Conservation (phyloP, 2,888 invertebrate genomes). For the Dryomyza anilis region DNA sequence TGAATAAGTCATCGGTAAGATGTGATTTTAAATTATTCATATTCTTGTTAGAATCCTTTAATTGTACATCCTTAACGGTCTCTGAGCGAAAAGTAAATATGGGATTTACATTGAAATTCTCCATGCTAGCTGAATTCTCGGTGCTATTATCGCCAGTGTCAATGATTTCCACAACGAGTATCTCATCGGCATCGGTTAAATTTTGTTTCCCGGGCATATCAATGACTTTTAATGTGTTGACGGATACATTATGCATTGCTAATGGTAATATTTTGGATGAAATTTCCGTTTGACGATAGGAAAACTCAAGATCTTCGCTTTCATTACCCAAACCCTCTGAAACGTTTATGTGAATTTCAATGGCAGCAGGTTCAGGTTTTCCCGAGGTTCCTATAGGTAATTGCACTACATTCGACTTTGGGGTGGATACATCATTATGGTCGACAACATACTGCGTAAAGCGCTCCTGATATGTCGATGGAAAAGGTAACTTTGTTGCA, state of each 20-base stretch:
- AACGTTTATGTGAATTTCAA: slow-evolving; percentile 59
- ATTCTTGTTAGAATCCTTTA: slow-evolving; percentile 26
- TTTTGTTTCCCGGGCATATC: not conserved
- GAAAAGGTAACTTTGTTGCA: slow-evolving; percentile 42
- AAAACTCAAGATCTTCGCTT: slow-evolving; percentile 57
- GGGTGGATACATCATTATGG: slow-evolving; percentile 54
- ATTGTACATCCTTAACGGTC: slow-evolving; percentile 20
- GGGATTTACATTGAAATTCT: slow-evolving; percentile 44
- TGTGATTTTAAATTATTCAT: slow-evolving; percentile 31
- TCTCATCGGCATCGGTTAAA: slow-evolving; percentile 45
- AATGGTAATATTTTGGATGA: not conserved
- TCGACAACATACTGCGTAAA: slow-evolving; percentile 58
- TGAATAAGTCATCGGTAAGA: slow-evolving; percentile 53
- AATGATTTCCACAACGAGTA: slow-evolving; percentile 58
- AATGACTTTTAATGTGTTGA: not conserved
- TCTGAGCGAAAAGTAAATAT: slow-evolving; percentile 46
- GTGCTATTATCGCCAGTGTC: slow-evolving; percentile 50
- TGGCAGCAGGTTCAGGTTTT: slow-evolving; percentile 56
- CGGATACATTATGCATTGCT: not conserved
- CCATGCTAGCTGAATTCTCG: slow-evolving; percentile 41
- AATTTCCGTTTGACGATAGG: slow-evolving; percentile 50
- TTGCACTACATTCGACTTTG: slow-evolving; percentile 42
- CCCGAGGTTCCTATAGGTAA: slow-evolving; percentile 39
- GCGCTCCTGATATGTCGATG: slow-evolving; percentile 44
- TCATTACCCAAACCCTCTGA: slow-evolving; percentile 57